These are phyloP conservation scores for Procambarus virginalis DNA, from an alignment of 1,140 invertebrate genomes.

Conservation along the genomic window DNA sequence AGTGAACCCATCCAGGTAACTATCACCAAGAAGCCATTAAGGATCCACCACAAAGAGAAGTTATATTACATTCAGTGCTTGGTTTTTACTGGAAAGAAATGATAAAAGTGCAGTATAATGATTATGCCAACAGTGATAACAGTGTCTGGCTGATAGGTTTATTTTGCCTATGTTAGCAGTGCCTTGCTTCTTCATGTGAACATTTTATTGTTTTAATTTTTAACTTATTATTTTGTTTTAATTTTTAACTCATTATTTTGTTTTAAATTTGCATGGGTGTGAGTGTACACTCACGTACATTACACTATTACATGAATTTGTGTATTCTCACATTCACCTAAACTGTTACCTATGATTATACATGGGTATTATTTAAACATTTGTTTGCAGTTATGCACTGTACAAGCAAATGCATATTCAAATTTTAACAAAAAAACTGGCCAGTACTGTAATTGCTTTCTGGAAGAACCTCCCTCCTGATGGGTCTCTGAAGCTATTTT, in stretches of 20 bases:
- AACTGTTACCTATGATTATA: too few species aligned
- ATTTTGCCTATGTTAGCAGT: background rate
- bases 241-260: background rate
- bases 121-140: background rate
- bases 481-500: too few species aligned
- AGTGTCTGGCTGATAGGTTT: background rate
- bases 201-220: background rate
- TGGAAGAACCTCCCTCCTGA: too few species aligned
- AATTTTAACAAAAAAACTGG: background rate
- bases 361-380: too few species aligned
- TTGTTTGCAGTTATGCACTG: too few species aligned
- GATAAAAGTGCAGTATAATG: background rate
- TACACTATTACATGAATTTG: too few species aligned
- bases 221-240: background rate
- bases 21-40: too few species aligned
- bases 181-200: background rate
- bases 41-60: too few species aligned
- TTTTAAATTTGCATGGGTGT: background rate
- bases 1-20: too few species aligned
- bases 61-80: background rate
- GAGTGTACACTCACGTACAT: background rate
- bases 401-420: too few species aligned
- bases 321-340: too few species aligned
- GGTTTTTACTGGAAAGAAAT: background rate
- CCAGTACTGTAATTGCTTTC: too few species aligned